Percentiles rank a stretch among this genome's conserved stretches.
phyloP scores from a whole-genome alignment of 64 coral and sea anemone genomes.

The Platygyra sinensis region DNA sequence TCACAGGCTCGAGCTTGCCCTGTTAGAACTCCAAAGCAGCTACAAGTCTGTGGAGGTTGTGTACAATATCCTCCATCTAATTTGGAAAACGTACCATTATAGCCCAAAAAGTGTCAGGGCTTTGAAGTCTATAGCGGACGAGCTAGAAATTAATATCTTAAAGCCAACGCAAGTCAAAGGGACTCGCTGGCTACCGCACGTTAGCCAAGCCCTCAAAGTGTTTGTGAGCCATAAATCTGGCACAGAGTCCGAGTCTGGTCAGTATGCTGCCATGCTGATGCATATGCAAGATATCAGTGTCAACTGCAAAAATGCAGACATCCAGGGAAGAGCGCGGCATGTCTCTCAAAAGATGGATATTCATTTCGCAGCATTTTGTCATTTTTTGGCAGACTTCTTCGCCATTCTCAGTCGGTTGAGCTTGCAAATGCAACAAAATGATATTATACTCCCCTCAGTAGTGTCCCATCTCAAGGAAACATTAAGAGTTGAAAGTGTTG shows the following conservation, averaged over 20 bases:
- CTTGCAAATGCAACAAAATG: background rate
- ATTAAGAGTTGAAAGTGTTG: background rate
- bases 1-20: background rate
- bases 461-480: constrained; percentile 22
- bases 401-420: background rate
- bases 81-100: constrained; percentile 16
- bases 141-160: background rate
- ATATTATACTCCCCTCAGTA: constrained; percentile 20
- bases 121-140: background rate
- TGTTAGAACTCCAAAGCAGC: background rate
- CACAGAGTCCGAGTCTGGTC: background rate
- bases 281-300: constrained; percentile 24
- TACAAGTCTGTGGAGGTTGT: background rate
- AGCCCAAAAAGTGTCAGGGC: background rate
- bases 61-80: background rate
- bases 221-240: background rate
- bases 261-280: background rate
- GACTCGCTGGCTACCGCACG: background rate
- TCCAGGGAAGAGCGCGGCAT: background rate
- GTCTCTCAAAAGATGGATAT: background rate
- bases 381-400: constrained; percentile 9
- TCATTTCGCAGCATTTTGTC: constrained; percentile 25
- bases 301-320: background rate
- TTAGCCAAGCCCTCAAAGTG: background rate
- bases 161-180: constrained; percentile 28